These are phyloP conservation scores for Acropora yongei DNA, from an alignment of 64 coral and sea anemone genomes.

Conservation along the genomic window DNA sequence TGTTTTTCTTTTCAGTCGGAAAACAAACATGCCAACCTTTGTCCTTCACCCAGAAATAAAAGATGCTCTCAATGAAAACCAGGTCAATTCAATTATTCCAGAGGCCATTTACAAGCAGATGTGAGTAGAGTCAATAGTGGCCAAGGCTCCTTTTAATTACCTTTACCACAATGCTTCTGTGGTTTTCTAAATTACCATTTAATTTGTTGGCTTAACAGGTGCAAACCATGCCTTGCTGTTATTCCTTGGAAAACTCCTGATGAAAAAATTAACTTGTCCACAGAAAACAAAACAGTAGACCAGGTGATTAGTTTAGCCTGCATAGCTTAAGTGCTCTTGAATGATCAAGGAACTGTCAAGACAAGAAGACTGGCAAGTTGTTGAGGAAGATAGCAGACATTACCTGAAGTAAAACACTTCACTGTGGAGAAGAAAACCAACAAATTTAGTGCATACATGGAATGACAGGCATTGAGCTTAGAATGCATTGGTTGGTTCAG, in stretches of 20 bases:
- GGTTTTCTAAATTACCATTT: background rate
- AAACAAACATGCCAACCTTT: constrained; percentile 18
- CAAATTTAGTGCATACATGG: too few relatives aligned
- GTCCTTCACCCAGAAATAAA: background rate
- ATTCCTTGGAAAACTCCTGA: constrained; percentile 71
- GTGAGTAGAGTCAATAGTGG: background rate
- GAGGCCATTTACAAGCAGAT: constrained; percentile 31
- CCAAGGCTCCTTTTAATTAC: too few relatives aligned
- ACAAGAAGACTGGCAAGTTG: too few relatives aligned
- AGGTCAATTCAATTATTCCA: constrained; percentile 21
- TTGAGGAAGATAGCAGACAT: too few relatives aligned
- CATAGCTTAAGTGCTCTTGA: too few relatives aligned
- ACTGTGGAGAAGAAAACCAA: too few relatives aligned
- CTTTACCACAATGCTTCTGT: background rate
- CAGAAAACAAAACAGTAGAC: background rate
- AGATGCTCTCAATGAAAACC: constrained; percentile 5
- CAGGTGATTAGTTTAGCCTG: background rate
- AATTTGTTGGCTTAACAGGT: background rate
- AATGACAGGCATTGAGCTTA: too few relatives aligned
- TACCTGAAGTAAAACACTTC: too few relatives aligned
- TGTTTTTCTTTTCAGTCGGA: background rate
- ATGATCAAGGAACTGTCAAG: too few relatives aligned
- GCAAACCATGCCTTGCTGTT: constrained; percentile 62
- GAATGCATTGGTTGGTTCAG: too few relatives aligned
- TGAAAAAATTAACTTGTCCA: constrained; percentile 6